Conservation (phyloP, 2,797 vertebrate genomes). For the Cetoscarus ocellatus region DNA sequence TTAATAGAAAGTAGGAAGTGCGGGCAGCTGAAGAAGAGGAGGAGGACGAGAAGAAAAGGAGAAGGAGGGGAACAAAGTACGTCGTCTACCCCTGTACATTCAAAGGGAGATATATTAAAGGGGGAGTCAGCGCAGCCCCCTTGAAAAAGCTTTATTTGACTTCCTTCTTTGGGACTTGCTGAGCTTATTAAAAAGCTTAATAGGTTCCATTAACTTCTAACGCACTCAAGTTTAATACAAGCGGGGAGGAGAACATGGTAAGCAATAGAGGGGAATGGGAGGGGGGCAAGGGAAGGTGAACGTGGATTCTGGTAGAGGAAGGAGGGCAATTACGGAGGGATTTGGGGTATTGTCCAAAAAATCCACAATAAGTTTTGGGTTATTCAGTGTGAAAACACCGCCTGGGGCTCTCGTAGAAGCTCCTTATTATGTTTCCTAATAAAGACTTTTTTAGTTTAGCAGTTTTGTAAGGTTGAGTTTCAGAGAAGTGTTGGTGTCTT, state of each 20-base stretch:
- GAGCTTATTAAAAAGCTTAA: conserved; percentile 86
- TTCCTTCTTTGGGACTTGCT: conserved; percentile 79
- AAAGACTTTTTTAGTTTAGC: conserved; percentile 16
- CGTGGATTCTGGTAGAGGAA: conserved; percentile 35
- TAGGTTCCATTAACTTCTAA: conserved; percentile 84
- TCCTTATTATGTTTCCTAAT: conserved; percentile 35
- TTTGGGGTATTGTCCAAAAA: conserved; percentile 65
- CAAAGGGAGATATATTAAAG: conserved; percentile 69
- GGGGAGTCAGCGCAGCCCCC: conserved; percentile 61
- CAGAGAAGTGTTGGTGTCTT: not conserved
- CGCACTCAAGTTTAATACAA: conserved; percentile 58
- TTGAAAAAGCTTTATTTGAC: conserved; percentile 77
- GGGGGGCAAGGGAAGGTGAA: conserved; percentile 13
- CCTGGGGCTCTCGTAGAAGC: conserved; percentile 7
- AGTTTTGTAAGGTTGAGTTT: not conserved
- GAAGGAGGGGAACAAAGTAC: conserved; percentile 67
- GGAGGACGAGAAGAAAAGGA: conserved; percentile 62
- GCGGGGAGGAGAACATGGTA: conserved; percentile 43
- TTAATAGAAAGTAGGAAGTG: conserved; percentile 76
- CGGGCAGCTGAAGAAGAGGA: conserved; percentile 63
- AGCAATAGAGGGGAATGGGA: conserved; percentile 3
- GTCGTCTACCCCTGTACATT: conserved; percentile 39
- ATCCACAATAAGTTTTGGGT: conserved; percentile 43
- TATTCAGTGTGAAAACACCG: conserved; percentile 49
- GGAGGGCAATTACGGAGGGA: conserved; percentile 69